Evolutionary conservation across 1,140 invertebrate genomes (phyloP).

Genomic region (Triops cancriformis): DNA sequence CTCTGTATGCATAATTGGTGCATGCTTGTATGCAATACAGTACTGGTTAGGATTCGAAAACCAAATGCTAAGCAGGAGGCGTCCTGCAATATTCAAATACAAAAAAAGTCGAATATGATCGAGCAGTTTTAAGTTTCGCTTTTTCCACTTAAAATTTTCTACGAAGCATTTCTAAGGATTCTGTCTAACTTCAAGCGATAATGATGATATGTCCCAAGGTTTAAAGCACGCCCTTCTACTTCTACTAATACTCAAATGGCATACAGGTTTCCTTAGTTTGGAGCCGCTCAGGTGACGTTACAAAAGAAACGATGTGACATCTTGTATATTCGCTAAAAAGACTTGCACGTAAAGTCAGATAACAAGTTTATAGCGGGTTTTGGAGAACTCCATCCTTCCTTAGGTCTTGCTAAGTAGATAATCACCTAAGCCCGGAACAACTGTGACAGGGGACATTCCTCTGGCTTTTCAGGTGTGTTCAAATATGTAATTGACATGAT

Average conservation of each 20-base stretch:
- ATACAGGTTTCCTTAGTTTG: neutral
- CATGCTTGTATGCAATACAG: too few relatives aligned
- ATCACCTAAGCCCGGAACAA: neutral
- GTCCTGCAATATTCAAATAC: too few relatives aligned
- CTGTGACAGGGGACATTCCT: neutral
- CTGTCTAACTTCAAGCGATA: too few relatives aligned
- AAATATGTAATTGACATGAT: neutral
- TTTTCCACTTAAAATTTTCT: too few relatives aligned
- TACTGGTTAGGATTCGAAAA: too few relatives aligned
- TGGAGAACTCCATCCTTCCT: neutral
- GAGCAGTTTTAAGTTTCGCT: too few relatives aligned
- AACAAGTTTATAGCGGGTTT: constrained; percentile 1
- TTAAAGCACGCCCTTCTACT: too few relatives aligned
- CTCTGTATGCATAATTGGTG: too few relatives aligned
- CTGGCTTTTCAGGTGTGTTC: neutral
- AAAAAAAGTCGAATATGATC: too few relatives aligned
- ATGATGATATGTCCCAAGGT: too few relatives aligned
- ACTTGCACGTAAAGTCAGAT: neutral
- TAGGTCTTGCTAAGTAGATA: neutral
- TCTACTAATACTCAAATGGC: neutral
- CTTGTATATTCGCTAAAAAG: neutral
- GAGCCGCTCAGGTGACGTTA: neutral
- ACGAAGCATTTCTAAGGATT: too few relatives aligned
- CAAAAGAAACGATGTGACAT: neutral
- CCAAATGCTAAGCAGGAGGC: too few relatives aligned